These are phyloP conservation scores for Solenopsis invicta DNA, from an alignment of 1,140 invertebrate species.

Conservation along the genomic window DNA sequence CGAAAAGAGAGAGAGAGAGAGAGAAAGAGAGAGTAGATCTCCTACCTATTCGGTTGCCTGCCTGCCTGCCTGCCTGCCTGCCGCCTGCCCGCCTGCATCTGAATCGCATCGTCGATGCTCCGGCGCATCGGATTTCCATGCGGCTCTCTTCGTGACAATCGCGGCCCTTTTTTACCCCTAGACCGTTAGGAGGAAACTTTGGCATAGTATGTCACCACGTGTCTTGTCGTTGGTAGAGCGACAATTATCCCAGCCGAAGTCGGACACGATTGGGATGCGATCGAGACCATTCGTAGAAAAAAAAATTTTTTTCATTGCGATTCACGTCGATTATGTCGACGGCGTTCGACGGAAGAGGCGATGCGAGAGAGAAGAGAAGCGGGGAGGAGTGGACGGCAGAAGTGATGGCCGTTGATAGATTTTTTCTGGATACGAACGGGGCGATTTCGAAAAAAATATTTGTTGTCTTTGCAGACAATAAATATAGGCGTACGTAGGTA, in stretches of 20 bases:
- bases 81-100: constrained; percentile 63
- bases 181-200: constrained; percentile 75
- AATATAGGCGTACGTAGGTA: constrained; percentile 63
- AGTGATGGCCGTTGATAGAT: constrained; percentile 68
- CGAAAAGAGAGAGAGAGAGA: constrained; percentile 6
- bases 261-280: constrained; percentile 71
- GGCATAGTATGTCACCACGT: constrained; percentile 69
- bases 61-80: constrained; percentile 47
- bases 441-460: constrained; percentile 76
- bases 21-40: constrained; percentile 60
- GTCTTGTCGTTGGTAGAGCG: constrained; percentile 72
- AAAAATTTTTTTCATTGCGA: constrained; percentile 76
- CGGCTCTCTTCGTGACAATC: constrained; percentile 76
- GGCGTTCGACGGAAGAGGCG: constrained; percentile 30
- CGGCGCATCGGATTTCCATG: constrained; percentile 78
- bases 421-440: constrained; percentile 71
- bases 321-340: constrained; percentile 64
- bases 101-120: constrained; percentile 78
- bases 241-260: constrained; percentile 71
- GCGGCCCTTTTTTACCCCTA: constrained; percentile 67
- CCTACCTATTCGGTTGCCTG: constrained; percentile 66
- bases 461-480: constrained; percentile 76
- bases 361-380: constrained; percentile 7
- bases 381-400: constrained; percentile 10
- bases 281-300: constrained; percentile 76